Evolutionary conservation across 2,797 vertebrate genomes (phyloP), one percentile per base, ranked within the genome.

Genomic region (Sternotherus odoratus): DNA sequence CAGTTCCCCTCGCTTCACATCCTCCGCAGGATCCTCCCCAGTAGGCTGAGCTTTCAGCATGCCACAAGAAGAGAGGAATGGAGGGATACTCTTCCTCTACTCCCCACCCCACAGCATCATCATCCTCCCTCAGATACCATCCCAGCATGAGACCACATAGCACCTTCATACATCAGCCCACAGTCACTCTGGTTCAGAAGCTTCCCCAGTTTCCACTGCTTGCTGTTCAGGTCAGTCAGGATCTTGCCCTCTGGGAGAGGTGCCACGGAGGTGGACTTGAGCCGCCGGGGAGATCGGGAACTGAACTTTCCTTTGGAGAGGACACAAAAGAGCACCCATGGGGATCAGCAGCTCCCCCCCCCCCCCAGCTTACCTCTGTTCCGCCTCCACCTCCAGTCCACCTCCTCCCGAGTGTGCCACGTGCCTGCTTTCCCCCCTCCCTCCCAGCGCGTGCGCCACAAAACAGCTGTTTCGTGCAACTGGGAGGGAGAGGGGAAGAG

Each of bases 91-190:
- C n/a, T 56, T 6, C 15, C 19, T 30, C 36, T 11, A 21, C 39
- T 23, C 78, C 50, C n/a, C 17, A 8, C 28, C 6, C 28, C 30
- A 5, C 6, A 5, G 26, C 6, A 8, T 36, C 36, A 21, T 53
- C 33, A 8, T 24, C 26, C n/a, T 15, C 78, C 39, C 19, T 26
- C 36, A 39, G 36, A 15, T 13, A 5, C 24, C 51, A 80, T 8
- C 66, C 23, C 30, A 16, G 17, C 3, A 19, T 33, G 12, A 12
- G 21, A 2, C 46, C 39, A 75, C 51, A 15, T 63, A 33, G 95
- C 96, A 99, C 99, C 99, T 98, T 98, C 98, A 50, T 99, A 99
- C 60, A 98, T 36, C 60, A 99, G 88, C 87, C 99, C 98, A 78
- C 97, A 96, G 3, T 91, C 69, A 5, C 93, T 97, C 91, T 98